Conservation (phyloP, 1,140 invertebrate species). For the Calephelis nemesis region DNA sequence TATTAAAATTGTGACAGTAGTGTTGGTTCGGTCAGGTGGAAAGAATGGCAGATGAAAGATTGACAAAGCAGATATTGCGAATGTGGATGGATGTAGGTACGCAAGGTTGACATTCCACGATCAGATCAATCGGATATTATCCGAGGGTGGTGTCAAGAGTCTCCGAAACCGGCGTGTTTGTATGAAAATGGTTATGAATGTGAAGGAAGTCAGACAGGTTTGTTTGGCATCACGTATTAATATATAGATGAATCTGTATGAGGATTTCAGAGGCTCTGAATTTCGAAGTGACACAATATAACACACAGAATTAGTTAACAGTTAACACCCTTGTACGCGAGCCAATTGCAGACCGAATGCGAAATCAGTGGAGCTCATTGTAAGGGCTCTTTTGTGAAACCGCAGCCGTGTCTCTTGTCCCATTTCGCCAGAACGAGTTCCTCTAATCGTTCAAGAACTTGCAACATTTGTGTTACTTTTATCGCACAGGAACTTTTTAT, state of each 20-base stretch:
- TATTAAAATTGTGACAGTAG: not conserved
- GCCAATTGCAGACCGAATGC: constrained; percentile 3
- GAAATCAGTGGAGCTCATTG: constrained; percentile 7
- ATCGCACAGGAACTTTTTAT: no score
- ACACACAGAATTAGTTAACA: constrained; percentile 17
- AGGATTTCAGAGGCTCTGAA: not conserved
- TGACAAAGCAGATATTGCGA: no score
- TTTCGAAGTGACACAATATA: not conserved
- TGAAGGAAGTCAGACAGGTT: no score
- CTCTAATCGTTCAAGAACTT: not conserved
- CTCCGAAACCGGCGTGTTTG: no score
- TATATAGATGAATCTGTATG: not conserved
- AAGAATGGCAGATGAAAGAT: no score
- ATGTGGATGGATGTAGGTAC: no score
- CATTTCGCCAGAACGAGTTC: not conserved
- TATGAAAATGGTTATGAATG: no score
- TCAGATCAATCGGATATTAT: no score
- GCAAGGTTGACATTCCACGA: no score
- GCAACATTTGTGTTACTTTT: not conserved
- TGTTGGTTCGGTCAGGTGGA: no score
- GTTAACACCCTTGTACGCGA: constrained; percentile 9
- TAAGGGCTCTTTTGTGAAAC: not conserved
- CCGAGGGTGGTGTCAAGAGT: no score
- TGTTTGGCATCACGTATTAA: no score
- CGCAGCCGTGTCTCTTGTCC: not conserved